A percentile compares a stretch with the other conserved stretches of the same genome.
phyloP scores from a whole-genome alignment of 1,140 invertebrate genomes.

The Leptopilina boulardi region DNA sequence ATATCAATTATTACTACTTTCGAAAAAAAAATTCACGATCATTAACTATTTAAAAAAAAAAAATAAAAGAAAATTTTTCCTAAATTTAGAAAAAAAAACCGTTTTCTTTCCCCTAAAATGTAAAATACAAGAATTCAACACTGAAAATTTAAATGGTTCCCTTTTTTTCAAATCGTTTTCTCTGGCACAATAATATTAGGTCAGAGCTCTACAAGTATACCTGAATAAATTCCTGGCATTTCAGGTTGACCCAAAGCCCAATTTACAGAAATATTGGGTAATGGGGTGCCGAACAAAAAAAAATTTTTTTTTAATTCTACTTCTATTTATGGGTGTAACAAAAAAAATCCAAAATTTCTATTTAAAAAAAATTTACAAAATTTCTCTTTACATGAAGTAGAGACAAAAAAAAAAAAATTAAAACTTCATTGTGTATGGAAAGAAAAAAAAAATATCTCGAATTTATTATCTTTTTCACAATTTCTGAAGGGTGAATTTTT shows the following conservation, averaged over 20 bases:
- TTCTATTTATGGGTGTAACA: too few relatives aligned
- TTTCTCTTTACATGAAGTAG: too few relatives aligned
- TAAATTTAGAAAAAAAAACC: neutral
- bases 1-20: too few relatives aligned
- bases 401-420: too few relatives aligned
- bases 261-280: constrained; percentile 5
- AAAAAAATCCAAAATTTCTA: too few relatives aligned
- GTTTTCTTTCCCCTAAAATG: neutral
- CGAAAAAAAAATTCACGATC: too few relatives aligned
- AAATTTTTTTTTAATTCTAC: neutral
- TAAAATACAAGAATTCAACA: neutral
- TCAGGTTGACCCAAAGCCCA: neutral
- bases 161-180: constrained; percentile 8
- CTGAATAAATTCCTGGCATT: constrained; percentile 17
- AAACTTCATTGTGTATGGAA: too few relatives aligned
- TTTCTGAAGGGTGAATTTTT: too few relatives aligned
- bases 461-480: too few relatives aligned
- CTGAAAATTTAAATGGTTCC: neutral
- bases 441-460: too few relatives aligned
- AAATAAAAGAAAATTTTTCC: neutral
- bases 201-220: constrained; percentile 3
- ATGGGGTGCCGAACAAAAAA: neutral
- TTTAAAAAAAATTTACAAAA: too few relatives aligned
- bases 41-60: too few relatives aligned
- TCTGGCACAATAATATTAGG: neutral